Evolutionary conservation across 1,140 invertebrate species (phyloP), one percentile per base, ranked within the genome.

Genomic region (Cotesia chilonis): DNA sequence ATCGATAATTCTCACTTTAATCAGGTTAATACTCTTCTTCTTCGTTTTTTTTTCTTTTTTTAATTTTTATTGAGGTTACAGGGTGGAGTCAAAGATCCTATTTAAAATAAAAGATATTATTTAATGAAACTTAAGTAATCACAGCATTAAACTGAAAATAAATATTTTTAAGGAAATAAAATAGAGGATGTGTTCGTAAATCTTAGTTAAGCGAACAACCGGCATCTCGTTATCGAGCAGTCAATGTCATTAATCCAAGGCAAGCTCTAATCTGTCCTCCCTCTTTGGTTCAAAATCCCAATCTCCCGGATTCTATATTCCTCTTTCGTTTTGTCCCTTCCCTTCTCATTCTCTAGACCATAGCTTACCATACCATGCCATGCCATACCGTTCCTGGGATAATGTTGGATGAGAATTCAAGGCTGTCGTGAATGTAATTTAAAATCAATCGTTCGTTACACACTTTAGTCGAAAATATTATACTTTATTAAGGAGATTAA

Each of bases 371-470:
- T 28, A 28, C 28, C 28, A 28, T 3, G 28, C 28, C 28, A 28
- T 3, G 28, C 28, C 28, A 28, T 28, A 28, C 28, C 28, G 28
- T 28, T 28, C 28, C 28, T 28, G 28, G 28, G 28, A 28, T 28
- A 28, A 28, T 28, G 28, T 28, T 10, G 41, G 41, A 47, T 47
- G 63, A n/a, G n/a, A 20, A 65, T 65, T 37, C 37, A 47, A 38
- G 63, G 63, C 63, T 65, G 37, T 55, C 66, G 51, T 38, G 54
- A 28, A 68, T 68, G 41, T 65, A 68, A 68, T 38, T 68, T 52
- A 68, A 68, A 68, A 68, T 68, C 66, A 68, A 68, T 68, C 66
- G 66, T 55, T 28, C 66, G 55, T 68, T 68, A 68, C 20, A 35
- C 12, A 41, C 12, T 12, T 28, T 28, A 38, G 35, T 55, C 28